Base-by-base conservation (phyloP, 2,113 vertebrate species). In the Petaurus breviceps region DNA sequence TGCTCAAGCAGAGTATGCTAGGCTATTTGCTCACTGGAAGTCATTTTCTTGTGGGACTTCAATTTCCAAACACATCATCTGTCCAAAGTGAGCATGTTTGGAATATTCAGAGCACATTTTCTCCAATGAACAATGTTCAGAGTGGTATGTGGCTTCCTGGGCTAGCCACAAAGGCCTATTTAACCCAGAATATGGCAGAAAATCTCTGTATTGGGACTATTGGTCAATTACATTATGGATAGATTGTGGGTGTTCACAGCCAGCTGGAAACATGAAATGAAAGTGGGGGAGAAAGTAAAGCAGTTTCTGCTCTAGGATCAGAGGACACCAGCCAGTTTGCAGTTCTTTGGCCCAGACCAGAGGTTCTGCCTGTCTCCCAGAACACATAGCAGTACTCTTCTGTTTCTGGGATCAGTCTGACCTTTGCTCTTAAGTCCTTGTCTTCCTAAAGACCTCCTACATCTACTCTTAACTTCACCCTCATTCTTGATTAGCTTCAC, bases 131-230 rank as follows among this genome's bases (percentile, higher is more conserved):
- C 28, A 47, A 51, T 51, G 31, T 54, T 90, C 91, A 91, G 93
- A 93, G 46, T 3, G 1, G 5, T 51, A 61, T 14, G 37, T 52
- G 31, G 22, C 31, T 50, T 93, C 91, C 84, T 43, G 91, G 47
- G 47, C 11, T 93, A 95, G 8, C 43, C 68, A 94, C 19, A 4
- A 47, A 96, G 50, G 12, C n/a, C 43, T 61, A 61, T 90, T 37
- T 96, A 94, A 93, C n/a, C 93, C 37, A 55, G 89, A 55, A 90
- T 84, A 68, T 77, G 57, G 46, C 26, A 95, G 89, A 96, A 91
- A 43, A 84, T 84, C 8, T 55, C 25, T 26, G 19, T 43, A 84
- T 43, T 84, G 43, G n/a, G n/a, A 84, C n/a, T 43, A 43, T 84
- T 84, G 68, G 68, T 84, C 68, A 84, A 16, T 84, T 84, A 43